phyloP scores from a whole-genome alignment of 2,113 vertebrate species.

The Stegostoma tigrinum region DNA sequence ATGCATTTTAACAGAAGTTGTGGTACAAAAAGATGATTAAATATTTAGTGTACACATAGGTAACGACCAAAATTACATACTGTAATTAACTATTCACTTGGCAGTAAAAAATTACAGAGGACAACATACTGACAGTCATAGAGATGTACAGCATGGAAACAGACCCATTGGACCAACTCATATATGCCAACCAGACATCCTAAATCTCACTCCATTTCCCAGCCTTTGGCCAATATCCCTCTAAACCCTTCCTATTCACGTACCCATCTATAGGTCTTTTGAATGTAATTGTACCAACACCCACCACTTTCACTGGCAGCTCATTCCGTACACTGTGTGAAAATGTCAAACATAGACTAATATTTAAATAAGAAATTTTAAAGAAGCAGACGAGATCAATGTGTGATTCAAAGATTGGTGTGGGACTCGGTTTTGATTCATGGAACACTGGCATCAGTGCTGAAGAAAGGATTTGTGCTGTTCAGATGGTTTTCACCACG shows the following conservation, averaged over 20 bases:
- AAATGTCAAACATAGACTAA: background rate
- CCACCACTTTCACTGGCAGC: no score
- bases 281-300: no score
- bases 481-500: background rate
- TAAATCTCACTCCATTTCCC: no score
- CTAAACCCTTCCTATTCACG: no score
- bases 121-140: background rate
- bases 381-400: background rate
- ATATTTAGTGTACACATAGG: background rate
- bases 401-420: no score
- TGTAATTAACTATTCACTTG: background rate
- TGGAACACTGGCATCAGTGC: background rate
- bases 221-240: no score
- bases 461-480: background rate
- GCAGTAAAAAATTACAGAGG: background rate
- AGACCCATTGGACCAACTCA: no score
- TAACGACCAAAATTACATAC: background rate
- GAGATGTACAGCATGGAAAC: no score
- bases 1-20: background rate
- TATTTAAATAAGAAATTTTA: background rate
- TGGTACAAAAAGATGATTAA: background rate
- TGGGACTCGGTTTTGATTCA: background rate
- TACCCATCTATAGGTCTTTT: no score
- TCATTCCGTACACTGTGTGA: no score
- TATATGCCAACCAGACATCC: no score